Evolutionary conservation across 2,113 vertebrate species (phyloP).

Genomic region (Eptesicus fuscus): DNA sequence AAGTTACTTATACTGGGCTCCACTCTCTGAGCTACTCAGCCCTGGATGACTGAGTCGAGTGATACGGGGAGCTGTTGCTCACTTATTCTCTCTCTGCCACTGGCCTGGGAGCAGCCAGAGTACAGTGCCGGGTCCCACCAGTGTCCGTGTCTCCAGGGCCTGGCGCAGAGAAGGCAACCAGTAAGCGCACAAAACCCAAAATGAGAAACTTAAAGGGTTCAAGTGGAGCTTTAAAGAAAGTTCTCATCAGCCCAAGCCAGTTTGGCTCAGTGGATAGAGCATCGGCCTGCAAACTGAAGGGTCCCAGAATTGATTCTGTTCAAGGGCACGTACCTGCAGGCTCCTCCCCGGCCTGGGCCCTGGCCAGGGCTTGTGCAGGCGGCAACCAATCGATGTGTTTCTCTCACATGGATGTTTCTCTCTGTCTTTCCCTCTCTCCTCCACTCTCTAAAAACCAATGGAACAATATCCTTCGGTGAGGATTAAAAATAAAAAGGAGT

Average conservation of each 20-base stretch:
- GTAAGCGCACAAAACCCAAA: background rate
- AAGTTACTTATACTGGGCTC: background rate
- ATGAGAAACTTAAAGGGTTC: background rate
- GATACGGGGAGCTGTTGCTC: background rate
- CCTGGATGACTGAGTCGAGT: background rate
- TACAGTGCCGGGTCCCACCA: fast-evolving
- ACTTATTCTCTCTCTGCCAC: background rate
- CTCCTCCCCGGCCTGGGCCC: too few species aligned
- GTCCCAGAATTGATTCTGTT: too few species aligned
- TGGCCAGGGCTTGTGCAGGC: too few species aligned
- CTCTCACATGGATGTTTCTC: too few species aligned
- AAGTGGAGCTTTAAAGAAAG: background rate
- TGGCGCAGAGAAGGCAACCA: background rate
- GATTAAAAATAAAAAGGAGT: background rate
- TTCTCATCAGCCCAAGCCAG: background rate
- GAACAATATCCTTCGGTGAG: too few species aligned
- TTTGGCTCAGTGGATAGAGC: too few species aligned
- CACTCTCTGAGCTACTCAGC: background rate
- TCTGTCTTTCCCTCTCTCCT: too few species aligned
- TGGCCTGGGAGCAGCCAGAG: background rate
- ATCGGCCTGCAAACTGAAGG: too few species aligned
- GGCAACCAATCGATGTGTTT: too few species aligned
- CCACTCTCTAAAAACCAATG: too few species aligned
- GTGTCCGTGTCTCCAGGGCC: background rate
- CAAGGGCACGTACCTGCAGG: too few species aligned